phyloP scores from a whole-genome alignment of 53 echinoderm and acorn worm species.

The Patiria pectinifera region DNA sequence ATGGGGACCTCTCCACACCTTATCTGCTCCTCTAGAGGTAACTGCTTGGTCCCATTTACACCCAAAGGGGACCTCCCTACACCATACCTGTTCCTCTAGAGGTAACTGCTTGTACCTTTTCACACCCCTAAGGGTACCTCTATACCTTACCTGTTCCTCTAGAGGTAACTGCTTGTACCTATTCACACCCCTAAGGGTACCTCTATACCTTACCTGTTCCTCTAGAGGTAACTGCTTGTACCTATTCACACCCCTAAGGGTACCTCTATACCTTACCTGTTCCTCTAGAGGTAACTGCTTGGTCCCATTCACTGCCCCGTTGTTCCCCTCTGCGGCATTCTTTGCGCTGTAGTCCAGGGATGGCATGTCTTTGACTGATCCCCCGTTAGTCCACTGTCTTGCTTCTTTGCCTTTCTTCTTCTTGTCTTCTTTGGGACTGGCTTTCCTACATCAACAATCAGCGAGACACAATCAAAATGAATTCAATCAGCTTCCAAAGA shows the following conservation, averaged over 20 bases:
- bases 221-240: neutral
- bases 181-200: slow-evolving; percentile 13
- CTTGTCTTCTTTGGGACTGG: slow-evolving; percentile 24
- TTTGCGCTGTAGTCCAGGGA: slow-evolving; percentile 78
- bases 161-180: neutral
- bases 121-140: neutral
- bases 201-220: neutral
- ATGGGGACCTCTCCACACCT: neutral
- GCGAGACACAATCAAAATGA: neutral
- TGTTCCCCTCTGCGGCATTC: slow-evolving; percentile 42
- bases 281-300: slow-evolving; percentile 64
- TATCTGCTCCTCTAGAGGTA: slow-evolving; percentile 64
- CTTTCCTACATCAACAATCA: slow-evolving; percentile 42
- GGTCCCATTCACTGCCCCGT: slow-evolving; percentile 54
- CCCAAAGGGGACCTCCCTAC: neutral
- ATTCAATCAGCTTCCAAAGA: neutral
- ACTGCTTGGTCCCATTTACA: slow-evolving; percentile 59
- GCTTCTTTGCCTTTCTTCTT: slow-evolving; percentile 83
- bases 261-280: slow-evolving; percentile 65
- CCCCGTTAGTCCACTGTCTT: slow-evolving; percentile 80
- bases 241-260: neutral
- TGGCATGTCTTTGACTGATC: slow-evolving; percentile 71
- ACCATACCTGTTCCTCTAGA: neutral
- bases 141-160: neutral
- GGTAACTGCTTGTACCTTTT: neutral